Base-by-base conservation (phyloP, 2,888 invertebrate genomes). In the Mesochorus sp. region DNA sequence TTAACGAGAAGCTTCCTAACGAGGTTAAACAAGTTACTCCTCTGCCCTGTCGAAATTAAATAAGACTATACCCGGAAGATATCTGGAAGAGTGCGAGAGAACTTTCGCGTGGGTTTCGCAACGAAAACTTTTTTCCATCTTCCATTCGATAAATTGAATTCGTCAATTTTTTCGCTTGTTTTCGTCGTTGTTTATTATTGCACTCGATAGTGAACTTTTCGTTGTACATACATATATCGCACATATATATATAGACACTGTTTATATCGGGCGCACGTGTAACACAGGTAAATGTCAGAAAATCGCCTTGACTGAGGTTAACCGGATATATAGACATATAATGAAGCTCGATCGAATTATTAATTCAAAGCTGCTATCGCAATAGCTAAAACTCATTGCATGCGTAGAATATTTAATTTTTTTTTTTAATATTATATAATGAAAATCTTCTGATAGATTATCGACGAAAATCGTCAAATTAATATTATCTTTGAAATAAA, bases 1-100 rank as follows among this genome's bases (percentile, higher is more conserved):
- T 79, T 79, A 75, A 70, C 39, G 75, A 78, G 62, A 51, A 49
- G 8, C 31, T 49, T 37, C 19, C 34, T 14, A 73, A 79, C 68
- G 72, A 79, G 62, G 62, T 72, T 76, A 79, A 79, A 61, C 59
- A 76, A 66, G 76, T 61, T 19, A 70, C 49, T 72, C 37, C 47
- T 47, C 51, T 6, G 24, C 39, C 59, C 57, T 51, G 14, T 44
- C 49, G 24, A 59, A 76, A 71, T 71, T 51, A 44, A 70, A 21
- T n/a, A 62, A 19, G 14, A 2, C 10, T n/a, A 12, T 21, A 4
- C 21, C 5, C n/a, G n/a, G n/a, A n/a, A n/a, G n/a, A n/a, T n/a
- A 37, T 37, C 5, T 19, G 21, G 21, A 17, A n/a, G n/a, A n/a
- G n/a, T n/a, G n/a, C 17, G 8, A 39, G 39, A 59, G 39, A 64